Percentiles rank a stretch among this genome's conserved stretches.
Conservation (phyloP, 2,113 vertebrate genomes). For the Speoplatyrhinus poulsoni region DNA sequence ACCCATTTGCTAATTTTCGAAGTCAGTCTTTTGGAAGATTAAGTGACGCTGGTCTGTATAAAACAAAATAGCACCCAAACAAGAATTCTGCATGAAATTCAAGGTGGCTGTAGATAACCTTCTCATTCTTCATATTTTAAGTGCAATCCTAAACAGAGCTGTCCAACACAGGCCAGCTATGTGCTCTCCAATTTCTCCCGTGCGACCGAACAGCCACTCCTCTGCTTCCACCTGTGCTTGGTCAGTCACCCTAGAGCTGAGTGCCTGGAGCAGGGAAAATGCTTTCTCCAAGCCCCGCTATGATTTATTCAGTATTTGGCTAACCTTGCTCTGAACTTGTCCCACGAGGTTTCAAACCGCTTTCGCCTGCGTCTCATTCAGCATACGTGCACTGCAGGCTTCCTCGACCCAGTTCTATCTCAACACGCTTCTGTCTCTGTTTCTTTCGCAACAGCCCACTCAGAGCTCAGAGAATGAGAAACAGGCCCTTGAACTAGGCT, state of each 20-base stretch:
- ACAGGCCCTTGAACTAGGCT: constrained; percentile 60
- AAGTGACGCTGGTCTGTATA: constrained; percentile 13
- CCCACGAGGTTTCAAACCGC: constrained; percentile 80
- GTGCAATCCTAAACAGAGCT: constrained; percentile 12
- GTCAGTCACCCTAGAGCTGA: constrained; percentile 77
- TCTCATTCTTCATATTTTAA: too few relatives aligned
- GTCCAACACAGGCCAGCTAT: constrained; percentile 21
- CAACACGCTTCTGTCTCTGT: constrained; percentile 57
- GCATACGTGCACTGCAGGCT: constrained; percentile 60
- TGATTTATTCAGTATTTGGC: constrained; percentile 97
- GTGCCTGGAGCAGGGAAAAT: constrained; percentile 46
- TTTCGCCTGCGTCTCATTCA: constrained; percentile 60
- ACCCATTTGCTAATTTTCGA: constrained; percentile 52
- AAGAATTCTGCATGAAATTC: too few relatives aligned
- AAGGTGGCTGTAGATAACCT: too few relatives aligned
- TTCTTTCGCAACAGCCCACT: constrained; percentile 62
- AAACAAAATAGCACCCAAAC: too few relatives aligned
- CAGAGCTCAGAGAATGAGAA: constrained; percentile 65
- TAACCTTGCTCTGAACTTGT: constrained; percentile 96
- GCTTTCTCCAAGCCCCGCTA: constrained; percentile 60
- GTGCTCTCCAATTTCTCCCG: constrained; percentile 33
- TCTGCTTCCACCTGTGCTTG: constrained; percentile 80
- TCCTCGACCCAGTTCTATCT: constrained; percentile 63
- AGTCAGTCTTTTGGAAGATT: constrained; percentile 49
- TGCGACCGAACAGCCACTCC: constrained; percentile 25